Base-by-base conservation (phyloP, 1,140 invertebrate species). In the Monomorium pharaonis region DNA sequence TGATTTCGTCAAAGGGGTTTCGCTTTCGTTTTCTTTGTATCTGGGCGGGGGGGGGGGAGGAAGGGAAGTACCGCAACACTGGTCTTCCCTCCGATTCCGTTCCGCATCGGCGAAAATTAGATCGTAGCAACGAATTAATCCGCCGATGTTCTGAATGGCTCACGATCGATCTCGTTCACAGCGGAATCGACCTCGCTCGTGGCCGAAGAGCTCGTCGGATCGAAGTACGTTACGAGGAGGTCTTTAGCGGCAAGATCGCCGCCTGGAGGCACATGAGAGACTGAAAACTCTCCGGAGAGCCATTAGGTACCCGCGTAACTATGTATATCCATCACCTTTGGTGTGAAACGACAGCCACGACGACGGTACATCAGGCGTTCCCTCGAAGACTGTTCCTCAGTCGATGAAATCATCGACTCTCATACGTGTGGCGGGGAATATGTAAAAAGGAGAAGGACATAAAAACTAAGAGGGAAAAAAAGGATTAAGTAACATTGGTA, bases 301-400 rank as follows among this genome's bases (percentile, higher is more conserved):
- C 87, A 89, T 89, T 89, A 89, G 77, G 88, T 89, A 86, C 88
- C 84, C 87, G 56, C 87, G 77, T 89, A 89, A 89, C 87, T 80
- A 85, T 60, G 67, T 72, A 85, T 89, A 88, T 88, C 83, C 78
- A 81, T 89, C 88, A 85, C 88, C 62, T 76, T 88, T 54, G 51
- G 81, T 76, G 69, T 60, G 76, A 88, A 89, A 86, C 88, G 67
- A 88, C 88, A 88, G 60, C 70, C 69, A 86, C 56, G 56, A 72
- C 87, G 78, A 70, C 54, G 78, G 78, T 83, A 83, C 54, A 80
- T 80, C 78, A 83, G 78, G 9, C 78, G 37, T 58, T 83, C 51
- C 27, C 27, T 60, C 27, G 65, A 58, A 83, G 78, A 44, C 42
- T 81, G 49, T 33, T 47, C 51, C 70, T 83, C 47, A 83, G 21